Evolutionary conservation across 1,140 invertebrate genomes (phyloP), one percentile per base, ranked within the genome.

Genomic region (Drosophila oshimai): DNA sequence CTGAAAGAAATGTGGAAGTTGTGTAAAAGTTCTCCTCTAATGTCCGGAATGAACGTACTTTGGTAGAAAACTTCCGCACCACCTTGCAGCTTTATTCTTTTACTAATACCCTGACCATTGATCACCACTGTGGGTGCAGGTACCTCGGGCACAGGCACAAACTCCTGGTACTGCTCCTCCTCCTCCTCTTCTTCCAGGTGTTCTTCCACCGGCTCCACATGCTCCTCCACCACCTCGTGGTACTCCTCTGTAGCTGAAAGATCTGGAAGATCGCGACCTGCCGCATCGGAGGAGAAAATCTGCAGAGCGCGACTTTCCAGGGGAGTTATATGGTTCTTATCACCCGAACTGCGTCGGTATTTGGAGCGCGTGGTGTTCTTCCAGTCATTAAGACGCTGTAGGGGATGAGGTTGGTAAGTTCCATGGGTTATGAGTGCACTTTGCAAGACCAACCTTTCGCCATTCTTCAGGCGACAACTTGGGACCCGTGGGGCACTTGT

Each of bases 361-460:
- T 90, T 90, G 47, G 80, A 77, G 6, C 80, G 84, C 1, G 89
- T 90, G 0, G 84, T 74, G 44, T 90, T 90, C 42, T 89, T 90
- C 89, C 89, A 90, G 47, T 90, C 89, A 26, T 90, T 90, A 1
- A 90, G 53, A 4, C 89, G 86, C 89, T 90, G 41, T 7, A 6
- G 2, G 3, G 3, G 0, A 9, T 0, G 6, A 31, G 47, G 18
- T n/a, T 22, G 20, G 3, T 9, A 6, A 15, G 15, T 36, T 9
- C 2, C 15, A 0, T 41, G 5, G 20, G 6, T 13, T n/a, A 12
- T 13, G 10, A 10, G 7, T 5, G 0, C 12, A 9, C 1, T 6
- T 0, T 0, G 9, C 4, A 22, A 6, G 12, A 53, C 54, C 69
- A 41, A 90, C 89, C 74, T 90, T 90, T 9, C 86, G 74, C 89